phyloP scores from a whole-genome alignment of 2,113 vertebrate species.

The Rissa tridactyla region DNA sequence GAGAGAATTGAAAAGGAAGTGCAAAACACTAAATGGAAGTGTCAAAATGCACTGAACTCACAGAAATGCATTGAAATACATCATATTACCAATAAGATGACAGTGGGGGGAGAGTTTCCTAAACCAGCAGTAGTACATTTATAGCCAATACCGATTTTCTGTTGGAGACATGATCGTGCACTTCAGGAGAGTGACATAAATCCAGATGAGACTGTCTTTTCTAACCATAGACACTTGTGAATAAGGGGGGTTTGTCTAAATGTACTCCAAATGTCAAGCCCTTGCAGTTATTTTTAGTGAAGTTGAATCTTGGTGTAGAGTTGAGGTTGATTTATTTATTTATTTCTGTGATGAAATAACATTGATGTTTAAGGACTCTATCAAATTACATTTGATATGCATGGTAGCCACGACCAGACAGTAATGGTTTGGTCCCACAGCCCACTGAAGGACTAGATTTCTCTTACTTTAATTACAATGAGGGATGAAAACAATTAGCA shows the following conservation, averaged over 20 bases:
- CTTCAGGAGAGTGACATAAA: background rate
- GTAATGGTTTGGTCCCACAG: background rate
- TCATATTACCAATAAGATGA: background rate
- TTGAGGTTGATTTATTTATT: background rate
- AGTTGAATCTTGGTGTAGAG: background rate
- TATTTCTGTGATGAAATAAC: background rate
- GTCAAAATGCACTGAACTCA: background rate
- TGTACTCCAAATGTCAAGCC: background rate
- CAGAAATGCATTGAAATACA: background rate
- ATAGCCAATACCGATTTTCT: background rate
- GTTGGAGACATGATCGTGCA: background rate
- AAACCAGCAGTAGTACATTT: background rate
- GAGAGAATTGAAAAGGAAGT: conserved; percentile 34
- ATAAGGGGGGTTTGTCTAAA: background rate
- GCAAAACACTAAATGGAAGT: background rate
- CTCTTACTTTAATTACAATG: background rate
- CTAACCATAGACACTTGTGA: background rate
- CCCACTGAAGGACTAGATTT: background rate
- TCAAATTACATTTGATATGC: background rate
- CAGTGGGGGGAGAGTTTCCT: background rate
- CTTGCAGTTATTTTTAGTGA: background rate
- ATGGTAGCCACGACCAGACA: background rate
- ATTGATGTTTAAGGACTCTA: background rate
- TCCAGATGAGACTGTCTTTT: background rate
- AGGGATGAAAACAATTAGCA: background rate